Conservation (phyloP, 2,888 invertebrate genomes). For the Tiliacea aurago region DNA sequence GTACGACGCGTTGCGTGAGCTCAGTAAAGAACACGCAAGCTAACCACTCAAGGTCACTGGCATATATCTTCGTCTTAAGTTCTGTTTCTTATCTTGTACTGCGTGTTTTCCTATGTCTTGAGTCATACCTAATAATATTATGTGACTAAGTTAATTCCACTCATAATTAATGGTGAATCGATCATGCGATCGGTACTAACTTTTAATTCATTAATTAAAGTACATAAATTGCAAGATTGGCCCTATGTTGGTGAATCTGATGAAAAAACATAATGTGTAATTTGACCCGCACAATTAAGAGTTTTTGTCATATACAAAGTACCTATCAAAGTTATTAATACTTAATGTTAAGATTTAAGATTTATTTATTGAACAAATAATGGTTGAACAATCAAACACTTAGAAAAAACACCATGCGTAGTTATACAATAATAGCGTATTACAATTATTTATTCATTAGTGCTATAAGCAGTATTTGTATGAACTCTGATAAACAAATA, state of each 20-base stretch:
- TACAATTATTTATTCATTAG: too few species aligned
- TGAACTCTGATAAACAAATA: too few species aligned
- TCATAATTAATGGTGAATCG: conserved; percentile 2
- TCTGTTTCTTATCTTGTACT: not conserved
- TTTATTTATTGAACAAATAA: too few species aligned
- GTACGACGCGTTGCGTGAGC: too few species aligned
- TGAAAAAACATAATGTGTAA: conserved; percentile 7
- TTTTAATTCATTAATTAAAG: not conserved
- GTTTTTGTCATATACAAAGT: not conserved
- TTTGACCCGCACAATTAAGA: conserved; percentile 3
- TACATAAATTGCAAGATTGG: not conserved
- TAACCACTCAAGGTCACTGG: too few species aligned
- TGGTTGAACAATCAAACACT: too few species aligned
- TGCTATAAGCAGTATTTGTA: too few species aligned
- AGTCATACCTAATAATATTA: conserved; percentile 26
- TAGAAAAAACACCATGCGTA: too few species aligned
- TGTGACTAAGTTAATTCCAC: conserved; percentile 3
- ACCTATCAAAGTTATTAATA: conserved; percentile 6
- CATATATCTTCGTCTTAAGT: too few species aligned
- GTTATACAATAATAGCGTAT: too few species aligned
- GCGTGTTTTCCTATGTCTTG: conserved; percentile 15
- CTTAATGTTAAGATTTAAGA: too few species aligned
- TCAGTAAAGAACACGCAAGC: too few species aligned
- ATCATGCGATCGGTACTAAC: not conserved
- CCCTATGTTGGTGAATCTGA: not conserved